These are phyloP conservation scores for Sarcophaga bullata DNA, from an alignment of 1,140 invertebrate genomes.

Conservation along the genomic window DNA sequence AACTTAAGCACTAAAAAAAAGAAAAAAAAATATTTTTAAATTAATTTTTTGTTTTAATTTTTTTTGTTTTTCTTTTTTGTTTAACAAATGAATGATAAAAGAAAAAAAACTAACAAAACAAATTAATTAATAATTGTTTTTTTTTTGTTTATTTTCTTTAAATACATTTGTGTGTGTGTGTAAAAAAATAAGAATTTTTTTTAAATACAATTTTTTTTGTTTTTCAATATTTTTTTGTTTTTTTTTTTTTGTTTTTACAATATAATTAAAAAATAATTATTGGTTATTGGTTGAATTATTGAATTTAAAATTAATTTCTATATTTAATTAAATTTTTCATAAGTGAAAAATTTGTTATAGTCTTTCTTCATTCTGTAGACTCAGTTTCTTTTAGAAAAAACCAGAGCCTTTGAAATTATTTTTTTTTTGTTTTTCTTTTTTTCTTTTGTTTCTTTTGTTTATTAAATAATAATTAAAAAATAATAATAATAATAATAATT, in stretches of 20 bases:
- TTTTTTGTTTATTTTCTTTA: neutral
- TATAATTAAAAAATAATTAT: slow-evolving; percentile 20
- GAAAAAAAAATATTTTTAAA: neutral
- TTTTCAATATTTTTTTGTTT: neutral
- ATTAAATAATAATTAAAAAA: neutral
- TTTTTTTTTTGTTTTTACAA: too few species aligned
- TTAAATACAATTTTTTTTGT: too few species aligned
- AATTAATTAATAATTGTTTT: neutral
- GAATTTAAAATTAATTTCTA: too few species aligned
- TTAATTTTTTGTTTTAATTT: too few species aligned
- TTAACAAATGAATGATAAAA: neutral
- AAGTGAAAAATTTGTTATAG: too few species aligned
- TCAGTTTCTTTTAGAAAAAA: too few species aligned
- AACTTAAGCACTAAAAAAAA: slow-evolving; percentile 13
- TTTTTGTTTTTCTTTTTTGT: too few species aligned
- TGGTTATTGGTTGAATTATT: neutral
- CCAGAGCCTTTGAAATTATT: too few species aligned
- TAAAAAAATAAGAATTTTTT: too few species aligned
- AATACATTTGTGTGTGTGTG: neutral
- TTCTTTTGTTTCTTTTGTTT: neutral
- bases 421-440: too few species aligned
- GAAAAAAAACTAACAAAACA: neutral
- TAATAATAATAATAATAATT: neutral
- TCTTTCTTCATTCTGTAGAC: too few species aligned
- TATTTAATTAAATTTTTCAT: too few species aligned